Base-by-base conservation (phyloP, 2,797 vertebrate species). In the Periophthalmus magnuspinnatus region DNA sequence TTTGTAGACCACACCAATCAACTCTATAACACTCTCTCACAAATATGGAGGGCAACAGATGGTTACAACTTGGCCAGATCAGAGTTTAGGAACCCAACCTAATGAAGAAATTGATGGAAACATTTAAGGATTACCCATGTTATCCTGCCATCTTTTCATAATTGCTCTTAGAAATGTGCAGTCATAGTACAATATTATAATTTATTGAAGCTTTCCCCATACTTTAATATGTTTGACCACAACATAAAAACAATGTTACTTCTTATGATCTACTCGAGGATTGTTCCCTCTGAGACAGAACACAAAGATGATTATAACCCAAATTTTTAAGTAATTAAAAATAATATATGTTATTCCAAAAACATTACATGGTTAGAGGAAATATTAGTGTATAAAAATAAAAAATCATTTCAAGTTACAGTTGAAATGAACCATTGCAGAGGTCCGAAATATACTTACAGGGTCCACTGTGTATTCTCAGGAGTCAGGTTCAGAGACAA, bases 401-500 rank as follows among this genome's bases (percentile, higher is more conserved):
- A n/a, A n/a, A n/a, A n/a, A n/a, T n/a, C n/a, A n/a, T n/a, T n/a
- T n/a, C n/a, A n/a, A n/a, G n/a, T n/a, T n/a, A n/a, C 56, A 36
- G 33, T 52, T 66, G 28, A 52, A 5, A 3, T 1, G 38, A 63
- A 68, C 6, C 4, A 22, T 32, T 50, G 13, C 16, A 52, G 22
- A 6, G 0, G n/a, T 64, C 64, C n/a, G 48, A 19, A 2, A 45
- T 64, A 48, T 24, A 64, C 22, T 9, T 28, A 63, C 61, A 24
- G 21, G 38, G 21, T 57, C 54, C n/a, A 67, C n/a, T 13, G 3
- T 58, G 62, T 47, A 56, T 61, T 48, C 72, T 82, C 68, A 50
- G 73, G 24, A 24, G 38, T 87, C 86, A 6, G 82, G 65, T 38
- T 93, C 90, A 28, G 83, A 80, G 84, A 95, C 93, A 54, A 92